Conservation (phyloP, 1,140 invertebrate genomes). For the fruit fly (Drosophila melanogaster) region Release_6_plus_ISO1_MT NT_033777.3:28901501-28902000, state of each 20-base stretch:
- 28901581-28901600: neutral
- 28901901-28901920: slow-evolving; percentile 28
- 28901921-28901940: neutral
- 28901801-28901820: slow-evolving; percentile 34
- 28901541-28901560: slow-evolving; percentile 46
- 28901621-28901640: neutral
- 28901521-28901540: slow-evolving; percentile 78
- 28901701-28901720: slow-evolving; percentile 23
- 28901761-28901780: slow-evolving; percentile 41
- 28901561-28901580: slow-evolving; percentile 9
- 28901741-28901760: slow-evolving; percentile 54
- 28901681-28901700: slow-evolving; percentile 17
- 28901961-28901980: slow-evolving; percentile 8
- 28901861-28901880: neutral
- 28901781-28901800: slow-evolving; percentile 19
- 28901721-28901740: slow-evolving; percentile 47
- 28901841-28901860: slow-evolving; percentile 10
- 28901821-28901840: slow-evolving; percentile 6
- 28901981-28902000: neutral
- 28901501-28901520: slow-evolving; percentile 77
- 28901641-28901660: slow-evolving; percentile 16
- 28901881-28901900: slow-evolving; percentile 2
- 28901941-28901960: slow-evolving; percentile 5
- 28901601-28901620: slow-evolving; percentile 23
- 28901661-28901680: slow-evolving; percentile 38